phyloP scores from a whole-genome alignment of 2,797 vertebrate species.

The Danionella dracula region DNA sequence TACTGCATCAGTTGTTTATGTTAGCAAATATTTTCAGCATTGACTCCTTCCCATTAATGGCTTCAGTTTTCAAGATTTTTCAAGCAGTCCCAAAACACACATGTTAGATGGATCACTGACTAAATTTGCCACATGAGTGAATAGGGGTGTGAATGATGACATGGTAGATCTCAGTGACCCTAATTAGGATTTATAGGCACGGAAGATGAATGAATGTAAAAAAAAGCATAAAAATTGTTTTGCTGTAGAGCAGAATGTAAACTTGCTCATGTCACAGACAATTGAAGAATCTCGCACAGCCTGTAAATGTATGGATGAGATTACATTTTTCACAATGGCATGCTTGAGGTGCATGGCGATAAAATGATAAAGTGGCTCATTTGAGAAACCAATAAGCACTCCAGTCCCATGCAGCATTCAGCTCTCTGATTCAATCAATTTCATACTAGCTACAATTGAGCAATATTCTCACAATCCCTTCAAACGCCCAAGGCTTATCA shows the following conservation, averaged over 20 bases:
- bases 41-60: too few relatives aligned
- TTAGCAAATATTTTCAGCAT: too few relatives aligned
- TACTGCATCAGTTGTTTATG: too few relatives aligned
- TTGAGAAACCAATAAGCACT: constrained; percentile 45
- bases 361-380: constrained; percentile 44
- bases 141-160: too few relatives aligned
- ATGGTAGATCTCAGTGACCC: too few relatives aligned
- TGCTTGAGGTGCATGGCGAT: constrained; percentile 19
- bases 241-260: neutral
- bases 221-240: neutral
- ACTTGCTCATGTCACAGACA: neutral
- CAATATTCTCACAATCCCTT: constrained; percentile 40
- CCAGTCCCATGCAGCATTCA: constrained; percentile 34
- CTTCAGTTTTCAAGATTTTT: too few relatives aligned
- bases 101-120: too few relatives aligned
- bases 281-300: neutral
- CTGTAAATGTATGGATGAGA: constrained; percentile 23
- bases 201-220: neutral
- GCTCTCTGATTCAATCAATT: constrained; percentile 42
- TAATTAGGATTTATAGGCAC: too few relatives aligned
- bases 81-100: too few relatives aligned
- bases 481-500: constrained; percentile 25
- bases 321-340: constrained; percentile 33
- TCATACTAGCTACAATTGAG: constrained; percentile 39
- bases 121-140: too few relatives aligned